Base-by-base conservation (phyloP, 2,113 vertebrate genomes). In the Panthera tigris region DNA sequence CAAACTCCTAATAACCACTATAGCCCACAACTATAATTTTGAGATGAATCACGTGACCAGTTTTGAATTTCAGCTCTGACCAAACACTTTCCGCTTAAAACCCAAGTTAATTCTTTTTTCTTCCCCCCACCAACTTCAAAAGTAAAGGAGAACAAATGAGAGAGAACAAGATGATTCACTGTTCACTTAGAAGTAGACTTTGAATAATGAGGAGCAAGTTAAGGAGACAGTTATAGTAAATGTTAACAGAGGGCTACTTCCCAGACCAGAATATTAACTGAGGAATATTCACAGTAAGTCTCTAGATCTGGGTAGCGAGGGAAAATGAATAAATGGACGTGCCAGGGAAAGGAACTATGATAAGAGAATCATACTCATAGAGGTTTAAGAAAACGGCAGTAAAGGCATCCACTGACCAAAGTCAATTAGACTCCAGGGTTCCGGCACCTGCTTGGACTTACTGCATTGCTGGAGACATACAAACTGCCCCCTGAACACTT, bases 51-150 rank as follows among this genome's bases (percentile, higher is more conserved):
- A 41, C 7, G 16, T 97, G 87, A 78, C 79, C 10, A 61, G 73
- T 89, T 94, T 93, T 82, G 82, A 91, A 85, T 96, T 96, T 97
- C 73, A 89, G 15, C 19, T 91, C 78, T 82, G 65, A 92, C 31
- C 63, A 83, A 83, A 85, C 33, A 36, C 93, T 91, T 82, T 69
- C 79, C 87, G 96, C 97, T 96, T 83, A 83, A 95, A 93, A 45
- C 15, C 63, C 61, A 66, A 94, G 31, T 61, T 66, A 95, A 92
- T 93, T 81, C 19, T 71, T 11, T 73, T 39, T 39, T 81, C 27
- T n/a, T 19, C 14, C 3, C 2, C 69, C 25, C 18, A 68, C 27
- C 25, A 18, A 85, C 55, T 96, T 96, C 39, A 69, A 83, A 97
- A 84, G 36, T 65, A 21, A 69, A 52, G 7, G 71, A 81, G 61